phyloP scores from a whole-genome alignment of 2,797 vertebrate genomes.

The Anguilla megastoma region DNA sequence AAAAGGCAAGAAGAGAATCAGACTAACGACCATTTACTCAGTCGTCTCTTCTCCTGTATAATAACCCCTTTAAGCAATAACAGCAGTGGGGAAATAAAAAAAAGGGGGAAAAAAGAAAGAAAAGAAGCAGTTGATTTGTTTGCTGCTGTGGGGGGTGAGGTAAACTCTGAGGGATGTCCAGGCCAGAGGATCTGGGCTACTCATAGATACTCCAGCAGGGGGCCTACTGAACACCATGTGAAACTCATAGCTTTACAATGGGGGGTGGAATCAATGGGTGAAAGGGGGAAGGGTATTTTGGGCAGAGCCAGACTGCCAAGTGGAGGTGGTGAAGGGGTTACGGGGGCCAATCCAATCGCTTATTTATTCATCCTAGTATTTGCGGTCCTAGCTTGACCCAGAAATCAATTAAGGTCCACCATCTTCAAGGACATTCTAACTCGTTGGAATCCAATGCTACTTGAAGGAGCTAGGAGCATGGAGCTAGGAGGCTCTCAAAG shows the following conservation, averaged over 20 bases:
- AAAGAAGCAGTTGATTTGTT: not conserved
- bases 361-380: too few relatives aligned
- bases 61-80: not conserved
- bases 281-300: not conserved
- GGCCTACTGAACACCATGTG: not conserved
- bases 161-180: not conserved
- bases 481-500: too few relatives aligned
- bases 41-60: not conserved
- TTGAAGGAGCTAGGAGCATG: too few relatives aligned
- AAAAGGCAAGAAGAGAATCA: slow-evolving; percentile 22
- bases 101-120: not conserved
- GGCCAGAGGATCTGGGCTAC: not conserved
- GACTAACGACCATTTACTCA: not conserved
- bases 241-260: too few relatives aligned
- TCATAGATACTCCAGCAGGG: not conserved
- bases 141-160: not conserved
- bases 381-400: too few relatives aligned
- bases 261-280: not conserved
- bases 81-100: not conserved
- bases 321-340: not conserved
- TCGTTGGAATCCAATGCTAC: too few relatives aligned
- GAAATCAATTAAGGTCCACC: too few relatives aligned
- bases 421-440: too few relatives aligned
- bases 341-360: too few relatives aligned
- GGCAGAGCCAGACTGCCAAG: not conserved